A percentile compares a stretch with the other conserved stretches of the same genome.
Evolutionary conservation across 1,140 invertebrate genomes (phyloP).

Genomic region (Leptinotarsa defecta): DNA sequence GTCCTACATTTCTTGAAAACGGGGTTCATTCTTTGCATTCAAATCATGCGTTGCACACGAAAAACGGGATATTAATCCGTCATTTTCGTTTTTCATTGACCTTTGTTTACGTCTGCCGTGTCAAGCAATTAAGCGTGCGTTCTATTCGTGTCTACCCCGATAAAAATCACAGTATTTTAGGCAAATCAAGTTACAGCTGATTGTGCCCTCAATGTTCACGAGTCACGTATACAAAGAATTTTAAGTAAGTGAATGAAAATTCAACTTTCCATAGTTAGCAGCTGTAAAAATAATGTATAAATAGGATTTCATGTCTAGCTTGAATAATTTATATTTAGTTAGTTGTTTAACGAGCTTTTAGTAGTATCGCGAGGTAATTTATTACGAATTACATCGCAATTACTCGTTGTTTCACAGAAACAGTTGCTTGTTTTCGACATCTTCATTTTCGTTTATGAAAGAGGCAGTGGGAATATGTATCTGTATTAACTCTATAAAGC

Average conservation of each 20-base stretch:
- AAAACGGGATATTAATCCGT: background rate
- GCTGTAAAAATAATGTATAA: slow-evolving; percentile 23
- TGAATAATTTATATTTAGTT: slow-evolving; percentile 18
- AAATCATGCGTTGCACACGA: background rate
- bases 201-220: slow-evolving; percentile 20
- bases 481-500: too few relatives aligned
- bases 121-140: slow-evolving; percentile 10
- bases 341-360: slow-evolving; percentile 17
- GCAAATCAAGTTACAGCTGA: slow-evolving; percentile 29
- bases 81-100: background rate
- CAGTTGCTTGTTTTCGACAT: background rate
- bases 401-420: background rate
- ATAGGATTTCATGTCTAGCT: slow-evolving; percentile 17
- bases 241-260: slow-evolving; percentile 17
- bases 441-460: background rate
- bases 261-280: slow-evolving; percentile 14
- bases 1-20: too few relatives aligned
- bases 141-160: slow-evolving; percentile 29
- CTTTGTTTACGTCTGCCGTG: slow-evolving; percentile 9
- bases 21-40: too few relatives aligned
- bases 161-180: slow-evolving; percentile 30
- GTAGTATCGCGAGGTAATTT: slow-evolving; percentile 6
- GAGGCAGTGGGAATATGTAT: too few relatives aligned
- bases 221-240: slow-evolving; percentile 22
- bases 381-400: slow-evolving; percentile 17